A percentile compares a stretch with the other conserved stretches of the same genome.
Evolutionary conservation across 2,797 vertebrate genomes (phyloP).

Genomic region (Notamacropus eugenii): DNA sequence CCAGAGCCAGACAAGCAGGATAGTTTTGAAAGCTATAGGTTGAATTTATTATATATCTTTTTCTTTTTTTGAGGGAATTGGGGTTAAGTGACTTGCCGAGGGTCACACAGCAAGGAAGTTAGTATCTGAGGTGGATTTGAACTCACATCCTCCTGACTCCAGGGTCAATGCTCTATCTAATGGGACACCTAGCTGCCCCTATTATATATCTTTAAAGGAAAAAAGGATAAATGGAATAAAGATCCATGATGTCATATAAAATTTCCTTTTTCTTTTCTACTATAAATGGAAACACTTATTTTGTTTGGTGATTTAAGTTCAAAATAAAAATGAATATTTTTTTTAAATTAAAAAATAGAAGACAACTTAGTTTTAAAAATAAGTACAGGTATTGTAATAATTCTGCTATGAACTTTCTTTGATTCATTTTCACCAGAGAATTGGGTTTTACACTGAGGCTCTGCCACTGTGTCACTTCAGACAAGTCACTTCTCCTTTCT

Average conservation of each 20-base stretch:
- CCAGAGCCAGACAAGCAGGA: neutral
- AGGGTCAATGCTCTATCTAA: neutral
- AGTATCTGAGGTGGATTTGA: constrained; percentile 11
- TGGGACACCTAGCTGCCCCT: neutral
- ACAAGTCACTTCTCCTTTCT: too few relatives aligned
- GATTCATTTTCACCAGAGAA: too few relatives aligned
- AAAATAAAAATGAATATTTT: neutral
- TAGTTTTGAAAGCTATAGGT: neutral
- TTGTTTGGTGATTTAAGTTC: neutral
- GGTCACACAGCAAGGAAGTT: constrained; percentile 24
- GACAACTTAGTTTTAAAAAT: neutral
- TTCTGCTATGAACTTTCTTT: neutral
- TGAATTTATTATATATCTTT: neutral
- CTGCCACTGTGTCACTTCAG: too few relatives aligned
- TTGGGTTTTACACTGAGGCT: too few relatives aligned
- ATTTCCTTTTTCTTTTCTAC: neutral
- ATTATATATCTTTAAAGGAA: too few relatives aligned
- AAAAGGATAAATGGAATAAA: neutral
- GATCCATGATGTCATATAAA: neutral
- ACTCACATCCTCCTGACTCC: constrained; percentile 13
- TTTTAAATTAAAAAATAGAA: neutral
- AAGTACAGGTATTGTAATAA: neutral
- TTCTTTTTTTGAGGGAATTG: constrained; percentile 13
- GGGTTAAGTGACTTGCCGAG: constrained; percentile 28
- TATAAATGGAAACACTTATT: neutral